These are phyloP conservation scores for Dicerorhinus sumatrensis DNA, from an alignment of 2,113 vertebrate species.

Conservation along the genomic window DNA sequence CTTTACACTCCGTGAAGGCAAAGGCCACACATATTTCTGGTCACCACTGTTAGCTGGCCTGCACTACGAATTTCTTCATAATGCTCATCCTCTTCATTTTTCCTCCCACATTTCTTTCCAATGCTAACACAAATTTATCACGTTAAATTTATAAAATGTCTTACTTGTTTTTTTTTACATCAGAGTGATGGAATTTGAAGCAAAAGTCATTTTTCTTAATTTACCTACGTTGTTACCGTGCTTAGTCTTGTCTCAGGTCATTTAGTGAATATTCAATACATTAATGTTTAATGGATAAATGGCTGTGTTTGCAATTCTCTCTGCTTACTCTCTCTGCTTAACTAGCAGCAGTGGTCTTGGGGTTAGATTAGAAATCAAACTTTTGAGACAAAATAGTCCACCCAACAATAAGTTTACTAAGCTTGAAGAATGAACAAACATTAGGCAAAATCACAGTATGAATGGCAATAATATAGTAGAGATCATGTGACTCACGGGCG, in stretches of 20 bases:
- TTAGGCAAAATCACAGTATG: neutral
- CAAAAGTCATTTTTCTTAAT: neutral
- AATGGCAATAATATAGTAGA: neutral
- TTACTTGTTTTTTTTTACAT: neutral
- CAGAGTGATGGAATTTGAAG: neutral
- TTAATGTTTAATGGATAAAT: neutral
- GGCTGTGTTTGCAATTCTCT: neutral
- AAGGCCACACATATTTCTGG: neutral
- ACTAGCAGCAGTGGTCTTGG: neutral
- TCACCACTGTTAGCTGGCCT: neutral
- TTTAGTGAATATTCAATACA: neutral
- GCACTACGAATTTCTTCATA: neutral
- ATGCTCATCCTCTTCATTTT: neutral
- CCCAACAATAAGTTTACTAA: neutral
- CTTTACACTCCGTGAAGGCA: neutral
- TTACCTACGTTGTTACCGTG: neutral
- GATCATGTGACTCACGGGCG: neutral
- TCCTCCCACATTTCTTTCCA: neutral
- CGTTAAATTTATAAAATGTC: neutral
- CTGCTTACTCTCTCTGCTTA: neutral
- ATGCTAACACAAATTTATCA: neutral
- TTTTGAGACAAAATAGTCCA: neutral
- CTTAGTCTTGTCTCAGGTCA: neutral
- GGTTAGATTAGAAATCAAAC: neutral
- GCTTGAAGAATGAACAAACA: neutral